Base-by-base conservation (phyloP, 2,797 vertebrate species). In the Hirundo rustica region DNA sequence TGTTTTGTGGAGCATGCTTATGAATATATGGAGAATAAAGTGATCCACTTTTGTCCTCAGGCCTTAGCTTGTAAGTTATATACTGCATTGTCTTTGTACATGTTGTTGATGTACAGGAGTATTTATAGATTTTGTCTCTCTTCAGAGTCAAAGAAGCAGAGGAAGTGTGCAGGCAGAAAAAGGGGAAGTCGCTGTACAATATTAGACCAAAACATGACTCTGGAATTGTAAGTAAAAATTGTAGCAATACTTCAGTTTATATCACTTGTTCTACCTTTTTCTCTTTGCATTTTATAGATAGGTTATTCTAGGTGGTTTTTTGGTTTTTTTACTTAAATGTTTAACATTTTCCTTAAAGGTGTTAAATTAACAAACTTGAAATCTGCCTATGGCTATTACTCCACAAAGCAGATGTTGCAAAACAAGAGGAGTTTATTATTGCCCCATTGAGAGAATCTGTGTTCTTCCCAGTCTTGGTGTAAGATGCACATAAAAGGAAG, bases 171-270 rank as follows among this genome's bases (percentile, higher is more conserved):
- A 98, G 98, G 48, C 99, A 99, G 96, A 99, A 98, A 81, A 99
- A 99, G 95, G 99, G 99, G 83, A 99, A 99, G 95, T 98, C 98
- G 0, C 97, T 99, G 32, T 99, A 99, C 96, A 99, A 99, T 85
- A 98, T 99, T 97, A 99, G 99, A 98, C 99, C 99, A 87, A 99
- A 99, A 97, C 99, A 99, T 12, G 98, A 99, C 70, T 98, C 99
- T 32, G 99, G 99, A 97, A 99, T 99, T 38, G 99, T 99, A 97
- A 98, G 99, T 98, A 96, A 76, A 70, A 76, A 57, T 5, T 58
- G 16, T 53, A 66, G 29, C 55, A 55, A 54, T 53, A 2, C 13
- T 84, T 92, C 26, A 58, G 27, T 92, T 91, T 19, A 58, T 44
- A 53, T 74, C 13, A 38, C 22, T 85, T 11, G 1, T 66, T 76